A percentile compares a stretch with the other conserved stretches of the same genome.
Evolutionary conservation across 2,888 invertebrate species (phyloP).

Genomic region (Oligia latruncula): DNA sequence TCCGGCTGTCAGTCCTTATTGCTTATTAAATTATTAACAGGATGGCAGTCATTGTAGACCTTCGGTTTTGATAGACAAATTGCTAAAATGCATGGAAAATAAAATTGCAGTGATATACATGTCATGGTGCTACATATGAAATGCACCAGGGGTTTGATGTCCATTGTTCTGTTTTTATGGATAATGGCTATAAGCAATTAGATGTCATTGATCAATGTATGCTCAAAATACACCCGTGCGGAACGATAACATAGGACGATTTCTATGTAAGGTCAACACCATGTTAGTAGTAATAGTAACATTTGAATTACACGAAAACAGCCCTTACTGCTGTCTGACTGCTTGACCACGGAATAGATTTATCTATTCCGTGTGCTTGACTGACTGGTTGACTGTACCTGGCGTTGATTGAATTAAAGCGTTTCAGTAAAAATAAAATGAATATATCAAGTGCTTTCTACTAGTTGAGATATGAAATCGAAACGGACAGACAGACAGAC

Average conservation of each 20-base stretch:
- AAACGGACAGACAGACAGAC: conserved; percentile 29
- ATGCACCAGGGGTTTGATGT: not conserved
- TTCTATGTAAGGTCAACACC: not conserved
- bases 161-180: conserved; percentile 5
- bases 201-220: not conserved
- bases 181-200: no score
- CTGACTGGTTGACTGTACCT: no score
- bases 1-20: not conserved
- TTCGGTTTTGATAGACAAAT: conserved; percentile 21
- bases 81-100: not conserved
- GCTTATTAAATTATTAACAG: not conserved
- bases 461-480: conserved; percentile 24
- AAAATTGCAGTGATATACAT: not conserved
- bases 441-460: conserved; percentile 18
- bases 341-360: not conserved
- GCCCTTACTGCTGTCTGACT: not conserved
- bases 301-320: not conserved
- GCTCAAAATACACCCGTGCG: not conserved
- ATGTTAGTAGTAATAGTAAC: not conserved
- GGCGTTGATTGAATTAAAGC: not conserved
- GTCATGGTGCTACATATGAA: not conserved
- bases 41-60: conserved; percentile 7
- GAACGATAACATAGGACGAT: not conserved
- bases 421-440: conserved; percentile 18
- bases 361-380: not conserved